Base-by-base conservation (phyloP, 2,888 invertebrate species). In the Ariolimax columbianus region DNA sequence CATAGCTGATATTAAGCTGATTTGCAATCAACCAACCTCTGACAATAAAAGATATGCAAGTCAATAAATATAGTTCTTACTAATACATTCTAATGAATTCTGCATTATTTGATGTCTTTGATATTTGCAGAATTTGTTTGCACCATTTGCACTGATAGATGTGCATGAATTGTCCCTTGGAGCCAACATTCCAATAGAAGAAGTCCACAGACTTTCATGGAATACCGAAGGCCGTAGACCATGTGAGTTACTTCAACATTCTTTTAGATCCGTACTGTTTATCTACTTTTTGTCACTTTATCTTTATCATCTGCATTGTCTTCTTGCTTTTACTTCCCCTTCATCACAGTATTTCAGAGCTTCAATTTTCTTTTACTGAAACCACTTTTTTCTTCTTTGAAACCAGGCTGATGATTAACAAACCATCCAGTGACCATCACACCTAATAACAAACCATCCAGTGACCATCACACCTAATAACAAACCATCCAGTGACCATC, bases 141-240 rank as follows among this genome's bases (percentile, higher is more conserved):
- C 81, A n/a, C 87, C 91, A 26, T 92, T 93, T 84, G 86, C 88
- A 36, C 88, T 94, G 2, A 82, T 77, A 0, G 88, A 90, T 0
- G 90, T 91, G 2, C 88, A 88, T 51, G 94, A 94, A 81, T 83
- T 93, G 84, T 90, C 91, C 0, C 89, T 94, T 7, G 93, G 92
- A 30, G 94, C 91, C 11, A 93, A 93, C 85, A 88, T 91, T 85
- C 86, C 88, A 40, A 86, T 92, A 68, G 78, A 85, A 11, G 89
- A 92, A 4, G 85, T 91, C 43, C 86, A 90, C 23, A 88, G 93
- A 85, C 89, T 94, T 19, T 83, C 90, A 43, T 94, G 91, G 91
- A 89, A 88, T 43, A 86, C 89, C 17, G 63, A 83, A 30, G 55
- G 19, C 23, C 19, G 38, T 3, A 40, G 36, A 7, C 26, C 38